Evolutionary conservation across 2,888 invertebrate species (phyloP).

Genomic region (Bimastos eiseni): DNA sequence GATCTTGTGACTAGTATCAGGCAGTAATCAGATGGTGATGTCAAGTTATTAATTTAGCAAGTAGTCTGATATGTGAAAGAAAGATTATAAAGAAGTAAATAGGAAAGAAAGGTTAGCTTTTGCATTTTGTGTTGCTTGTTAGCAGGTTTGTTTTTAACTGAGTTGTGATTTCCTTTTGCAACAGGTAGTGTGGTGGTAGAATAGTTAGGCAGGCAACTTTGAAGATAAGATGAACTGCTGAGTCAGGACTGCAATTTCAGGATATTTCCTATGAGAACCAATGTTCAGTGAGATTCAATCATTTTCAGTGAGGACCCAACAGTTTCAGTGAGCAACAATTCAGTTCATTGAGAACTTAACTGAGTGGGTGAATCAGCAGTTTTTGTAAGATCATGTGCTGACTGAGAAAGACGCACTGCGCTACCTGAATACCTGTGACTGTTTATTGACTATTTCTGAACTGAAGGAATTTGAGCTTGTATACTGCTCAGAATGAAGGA

Average conservation of each 20-base stretch:
- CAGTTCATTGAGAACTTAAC: neutral
- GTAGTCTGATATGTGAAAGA: neutral
- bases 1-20: no score
- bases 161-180: constrained; percentile 24
- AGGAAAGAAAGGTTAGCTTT: neutral
- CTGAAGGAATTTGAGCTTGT: neutral
- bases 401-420: neutral
- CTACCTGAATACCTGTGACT: constrained; percentile 9
- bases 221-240: constrained; percentile 25
- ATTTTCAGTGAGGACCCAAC: neutral
- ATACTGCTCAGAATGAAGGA: neutral
- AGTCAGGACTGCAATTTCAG: constrained; percentile 22
- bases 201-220: constrained; percentile 25
- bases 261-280: constrained; percentile 7
- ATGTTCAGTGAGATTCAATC: neutral
- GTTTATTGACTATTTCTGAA: constrained; percentile 25
- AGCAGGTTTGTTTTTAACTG: constrained; percentile 17
- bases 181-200: constrained; percentile 24
- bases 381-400: neutral
- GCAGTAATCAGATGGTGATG: no score
- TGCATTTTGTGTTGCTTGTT: constrained; percentile 13
- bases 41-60: neutral
- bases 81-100: neutral
- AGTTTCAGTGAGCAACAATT: constrained; percentile 16
- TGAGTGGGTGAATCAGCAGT: constrained; percentile 14